A percentile compares a stretch with the other conserved stretches of the same genome.
These are phyloP conservation scores for Diorhabda sublineata DNA, from an alignment of 1,140 invertebrate genomes.

Conservation along the genomic window DNA sequence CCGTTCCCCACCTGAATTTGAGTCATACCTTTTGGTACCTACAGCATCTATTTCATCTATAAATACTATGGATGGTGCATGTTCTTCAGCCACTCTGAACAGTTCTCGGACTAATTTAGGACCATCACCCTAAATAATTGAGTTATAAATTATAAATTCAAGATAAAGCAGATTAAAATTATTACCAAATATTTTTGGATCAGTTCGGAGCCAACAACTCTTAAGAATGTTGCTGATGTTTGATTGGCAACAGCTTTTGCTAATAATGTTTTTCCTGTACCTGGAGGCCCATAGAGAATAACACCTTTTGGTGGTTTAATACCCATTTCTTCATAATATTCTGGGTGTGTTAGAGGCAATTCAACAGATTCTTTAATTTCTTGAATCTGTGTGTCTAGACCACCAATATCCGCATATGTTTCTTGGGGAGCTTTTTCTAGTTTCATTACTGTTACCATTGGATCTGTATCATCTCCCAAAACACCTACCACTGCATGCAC, in stretches of 20 bases:
- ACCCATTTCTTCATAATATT: conserved; percentile 99
- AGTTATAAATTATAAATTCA: conserved; percentile 6
- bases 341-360: conserved; percentile 96
- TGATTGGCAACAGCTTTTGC: conserved; percentile 99
- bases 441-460: conserved; percentile 99
- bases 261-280: conserved; percentile 96
- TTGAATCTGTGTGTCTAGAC: conserved; percentile 98
- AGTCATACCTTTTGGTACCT: conserved; percentile 98
- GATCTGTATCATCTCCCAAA: conserved; percentile 98
- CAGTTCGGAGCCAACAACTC: conserved; percentile 97
- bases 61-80: conserved; percentile 99
- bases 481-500: conserved; percentile 97
- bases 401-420: conserved; percentile 99
- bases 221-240: conserved; percentile 97
- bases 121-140: conserved; percentile 79
- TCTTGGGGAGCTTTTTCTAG: conserved; percentile 99
- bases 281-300: conserved; percentile 96
- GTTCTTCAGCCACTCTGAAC: conserved; percentile 97
- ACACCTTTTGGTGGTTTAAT: conserved; percentile 99
- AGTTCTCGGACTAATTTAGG: conserved; percentile 97
- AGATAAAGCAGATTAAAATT: conserved; percentile 1
- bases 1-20: conserved; percentile 97
- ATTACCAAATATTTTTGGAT: conserved; percentile 97
- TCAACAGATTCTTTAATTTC: conserved; percentile 99
- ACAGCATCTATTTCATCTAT: conserved; percentile 99